Evolutionary conservation across 2,113 vertebrate genomes (phyloP), one percentile per base, ranked within the genome.

Genomic region (Notarius lentiginosus): DNA sequence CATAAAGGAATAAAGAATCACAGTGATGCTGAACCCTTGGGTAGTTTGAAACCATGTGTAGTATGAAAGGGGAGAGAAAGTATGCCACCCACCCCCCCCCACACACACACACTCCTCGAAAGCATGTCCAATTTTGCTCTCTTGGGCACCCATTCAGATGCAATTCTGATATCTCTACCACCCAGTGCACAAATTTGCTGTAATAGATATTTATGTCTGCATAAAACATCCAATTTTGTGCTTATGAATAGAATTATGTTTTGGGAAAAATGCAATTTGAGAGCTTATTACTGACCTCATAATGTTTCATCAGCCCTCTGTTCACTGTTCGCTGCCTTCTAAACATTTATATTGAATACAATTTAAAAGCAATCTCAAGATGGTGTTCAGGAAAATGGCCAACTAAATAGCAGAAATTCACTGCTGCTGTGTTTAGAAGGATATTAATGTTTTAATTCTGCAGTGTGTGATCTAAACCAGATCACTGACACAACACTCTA

Each of bases 311-410:
- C 27, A 18, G 81, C 79, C 6, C 53, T 82, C 58, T 20, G 60
- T 51, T 60, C 27, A 41, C 63, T 24, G 20, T 24, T 66, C 65
- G 30, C 12, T 24, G 27, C n/a, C 14, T 68, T 49, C 53, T 15
- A 61, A 82, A 79, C 34, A 65, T 87, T 61, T 66, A 27, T 73
- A 58, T 24, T 2, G 17, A 41, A 84, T 60, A 80, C 41, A 30
- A 79, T 89, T 87, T 20, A 56, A 58, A 81, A 87, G 56, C 55
- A 89, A 75, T 75, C 63, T 68, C n/a, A 61, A 63, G 20, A 63
- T 8, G 20, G 20, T 24, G 60, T 63, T 63, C 60, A 63, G 60
- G 22, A 63, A 63, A 22, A 5, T 60, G 4, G 58, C 15, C 17
- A 17, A 17, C 15, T 60, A 60, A 60, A 60, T 17, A 60, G 58